Conservation (phyloP, 2,888 invertebrate genomes). For the Cerastis rubricosa region DNA sequence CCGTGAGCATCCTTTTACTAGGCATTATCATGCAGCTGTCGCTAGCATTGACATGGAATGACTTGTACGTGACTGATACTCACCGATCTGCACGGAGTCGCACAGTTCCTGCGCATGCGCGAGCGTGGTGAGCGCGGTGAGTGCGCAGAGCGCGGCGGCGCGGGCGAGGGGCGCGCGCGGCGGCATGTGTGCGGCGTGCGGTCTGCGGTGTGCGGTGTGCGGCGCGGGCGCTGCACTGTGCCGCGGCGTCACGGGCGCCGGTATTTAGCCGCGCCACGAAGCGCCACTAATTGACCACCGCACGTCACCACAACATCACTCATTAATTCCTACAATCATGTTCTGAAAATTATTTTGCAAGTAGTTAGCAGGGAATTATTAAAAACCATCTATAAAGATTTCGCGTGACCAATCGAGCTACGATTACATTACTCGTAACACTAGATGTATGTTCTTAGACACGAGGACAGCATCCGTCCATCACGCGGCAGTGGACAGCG, state of each 20-base stretch:
- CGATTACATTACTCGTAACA: slow-evolving; percentile 2
- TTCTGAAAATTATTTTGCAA: slow-evolving; percentile 37
- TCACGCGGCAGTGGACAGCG: not conserved
- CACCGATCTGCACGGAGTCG: slow-evolving; percentile 23
- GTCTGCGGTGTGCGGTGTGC: not conserved
- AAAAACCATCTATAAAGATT: slow-evolving; percentile 32
- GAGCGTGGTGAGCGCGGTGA: not conserved
- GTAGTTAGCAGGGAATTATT: slow-evolving; percentile 25
- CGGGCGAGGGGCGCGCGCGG: not conserved
- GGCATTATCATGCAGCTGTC: not conserved
- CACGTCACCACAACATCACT: slow-evolving; percentile 31
- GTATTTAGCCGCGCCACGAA: slow-evolving; percentile 36
- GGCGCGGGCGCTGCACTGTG: slow-evolving; percentile 17
- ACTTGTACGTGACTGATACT: slow-evolving; percentile 8
- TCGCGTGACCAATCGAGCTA: slow-evolving; percentile 41
- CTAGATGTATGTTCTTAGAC: not conserved
- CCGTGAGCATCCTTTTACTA: too few species aligned
- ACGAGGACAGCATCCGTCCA: not conserved
- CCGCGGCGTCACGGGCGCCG: not conserved
- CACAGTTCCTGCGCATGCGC: slow-evolving; percentile 28
- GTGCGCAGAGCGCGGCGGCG: not conserved
- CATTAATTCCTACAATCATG: slow-evolving; percentile 47
- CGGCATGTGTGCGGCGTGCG: slow-evolving; percentile 1
- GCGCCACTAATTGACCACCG: slow-evolving; percentile 22
- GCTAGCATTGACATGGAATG: not conserved